Evolutionary conservation across 1,140 invertebrate species (phyloP), one percentile per base, ranked within the genome.

Genomic region (Saxidomus purpurata): DNA sequence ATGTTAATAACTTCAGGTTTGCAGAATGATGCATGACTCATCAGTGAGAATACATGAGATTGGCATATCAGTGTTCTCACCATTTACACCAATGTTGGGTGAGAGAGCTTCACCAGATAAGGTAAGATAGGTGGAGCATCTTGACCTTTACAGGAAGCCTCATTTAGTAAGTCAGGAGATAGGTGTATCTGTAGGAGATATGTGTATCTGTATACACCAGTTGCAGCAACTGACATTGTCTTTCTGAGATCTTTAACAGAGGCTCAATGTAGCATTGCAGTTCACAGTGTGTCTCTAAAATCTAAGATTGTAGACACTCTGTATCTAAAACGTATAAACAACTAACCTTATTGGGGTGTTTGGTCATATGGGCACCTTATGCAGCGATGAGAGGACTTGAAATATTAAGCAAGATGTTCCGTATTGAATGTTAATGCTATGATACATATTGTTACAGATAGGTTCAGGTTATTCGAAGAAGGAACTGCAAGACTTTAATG

Each of bases 61-160:
- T 67, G 97, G 97, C 84, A 97, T 99, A 25, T 95, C 96, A 84
- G 92, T 98, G 1, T 99, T 98, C 95, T 97, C 96, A 84, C 97
- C 98, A 15, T 98, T 98, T 93, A 97, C 97, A 82, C 98, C 98
- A 0, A 99, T 99, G 98, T 95, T 99, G 28, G 97, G 98, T 28
- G 98, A 98, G 93, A 96, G 97, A 87, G 97, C 97, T 22, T 96
- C 97, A 92, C 97, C 98, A 19, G 97, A 97, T 63, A 96, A 98
- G 90, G 97, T 98, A 34, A 95, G 96, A 19, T n/a, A n/a, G n/a
- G n/a, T n/a, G n/a, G n/a, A n/a, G n/a, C n/a, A 99, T 98, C 95
- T 97, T 96, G 83, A 97, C 98, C 11, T 98, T 98, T 93, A 97
- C 97, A 98, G 93, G 96, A 97, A 86, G 97, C 97, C 22, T 96